These are phyloP conservation scores for Ypsolopha scabrella DNA, from an alignment of 2,888 invertebrate species.

Conservation along the genomic window DNA sequence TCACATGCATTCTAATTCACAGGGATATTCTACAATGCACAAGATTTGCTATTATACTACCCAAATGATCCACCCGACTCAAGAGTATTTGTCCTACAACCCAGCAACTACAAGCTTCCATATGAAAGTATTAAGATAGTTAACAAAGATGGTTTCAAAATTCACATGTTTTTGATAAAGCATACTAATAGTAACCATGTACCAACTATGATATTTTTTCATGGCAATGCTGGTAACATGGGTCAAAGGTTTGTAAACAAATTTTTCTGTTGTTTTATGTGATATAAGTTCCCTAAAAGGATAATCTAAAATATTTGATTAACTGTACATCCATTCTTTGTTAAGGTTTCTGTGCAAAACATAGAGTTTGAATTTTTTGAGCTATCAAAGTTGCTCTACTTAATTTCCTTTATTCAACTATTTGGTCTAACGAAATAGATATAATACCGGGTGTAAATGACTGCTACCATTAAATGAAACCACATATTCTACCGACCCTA, in stretches of 20 bases:
- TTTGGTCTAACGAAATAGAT: too few species aligned
- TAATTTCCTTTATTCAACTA: too few species aligned
- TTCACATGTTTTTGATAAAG: conserved; percentile 86
- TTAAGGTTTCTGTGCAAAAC: too few species aligned
- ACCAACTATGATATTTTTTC: conserved; percentile 91
- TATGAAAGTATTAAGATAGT: conserved; percentile 82
- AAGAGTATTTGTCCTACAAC: conserved; percentile 87
- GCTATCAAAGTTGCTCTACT: too few species aligned
- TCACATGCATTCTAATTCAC: conserved; percentile 18
- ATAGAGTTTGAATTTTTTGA: too few species aligned
- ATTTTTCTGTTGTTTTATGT: background rate
- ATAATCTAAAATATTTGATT: too few species aligned
- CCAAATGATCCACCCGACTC: conserved; percentile 92
- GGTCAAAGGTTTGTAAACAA: conserved; percentile 78
- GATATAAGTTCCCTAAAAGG: too few species aligned
- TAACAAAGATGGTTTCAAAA: conserved; percentile 79
- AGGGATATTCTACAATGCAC: conserved; percentile 88
- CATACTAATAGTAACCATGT: conserved; percentile 77
- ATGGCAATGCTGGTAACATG: conserved; percentile 98
- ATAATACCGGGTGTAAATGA: too few species aligned
- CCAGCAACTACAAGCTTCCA: conserved; percentile 86
- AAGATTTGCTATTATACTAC: conserved; percentile 89
- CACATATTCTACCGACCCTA: too few species aligned
- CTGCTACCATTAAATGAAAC: too few species aligned
- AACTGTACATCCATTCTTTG: too few species aligned